Base-by-base conservation (phyloP, 2,888 invertebrate species). In the Nemurella pictetii region DNA sequence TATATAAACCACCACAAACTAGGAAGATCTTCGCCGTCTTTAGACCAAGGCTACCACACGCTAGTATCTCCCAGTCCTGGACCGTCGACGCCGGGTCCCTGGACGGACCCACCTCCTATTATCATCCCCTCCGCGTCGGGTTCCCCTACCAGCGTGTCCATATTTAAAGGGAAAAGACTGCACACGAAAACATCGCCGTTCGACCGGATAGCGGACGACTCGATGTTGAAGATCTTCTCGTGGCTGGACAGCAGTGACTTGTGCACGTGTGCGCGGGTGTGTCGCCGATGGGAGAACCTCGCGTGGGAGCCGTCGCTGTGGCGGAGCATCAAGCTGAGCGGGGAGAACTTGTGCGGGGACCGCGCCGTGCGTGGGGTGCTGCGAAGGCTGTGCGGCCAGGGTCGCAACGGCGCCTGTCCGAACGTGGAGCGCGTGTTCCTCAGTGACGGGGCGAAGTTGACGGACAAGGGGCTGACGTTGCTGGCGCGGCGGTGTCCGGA, bases 31-130 rank as follows among this genome's bases (percentile, higher is more conserved):
- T 93, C 93, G 88, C 94, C 95, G 75, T 95, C 94, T 88, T 91
- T 95, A 74, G 96, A 96, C 90, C 95, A 96, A 90, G 96, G 96
- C 0, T 96, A 96, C 91, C 96, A 96, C 88, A 96, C 96, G 7
- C 90, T 96, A 85, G 94, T 95, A 0, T 92, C 93, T 27, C 92
- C 93, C 78, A 92, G 92, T 87, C 92, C 92, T 2, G 90, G 90
- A n/a, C 89, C 90, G 12, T 88, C 90, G 15, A 90, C 90, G 36
- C 89, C 90, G 0, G 89, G 89, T 85, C 88, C 89, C 84, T 90
- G 90, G 85, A 82, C 84, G 5, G 85, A 85, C 32, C 85, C 83
- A n/a, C 85, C 83, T 75, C 80, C 84, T 85, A 86, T 82, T 74
- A 80, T 86, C 29, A 87, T 87, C 80, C 86, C 87, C 20, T 85